Percentiles rank a stretch among this genome's conserved stretches.
Evolutionary conservation across 64 coral and sea anemone genomes (phyloP).

Genomic region (Actinia equina): DNA sequence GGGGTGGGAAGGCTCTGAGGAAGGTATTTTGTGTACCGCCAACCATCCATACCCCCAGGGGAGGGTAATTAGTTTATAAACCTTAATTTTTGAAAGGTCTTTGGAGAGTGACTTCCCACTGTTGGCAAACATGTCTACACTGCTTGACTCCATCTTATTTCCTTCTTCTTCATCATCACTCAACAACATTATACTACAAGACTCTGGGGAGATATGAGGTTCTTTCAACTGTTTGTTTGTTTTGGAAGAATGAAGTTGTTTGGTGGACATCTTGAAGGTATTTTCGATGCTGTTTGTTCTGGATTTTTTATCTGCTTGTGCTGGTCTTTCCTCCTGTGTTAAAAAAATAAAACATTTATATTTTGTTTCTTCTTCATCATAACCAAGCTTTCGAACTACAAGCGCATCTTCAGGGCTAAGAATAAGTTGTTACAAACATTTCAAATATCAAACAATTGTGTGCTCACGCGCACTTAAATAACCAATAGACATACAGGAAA

Average conservation of each 20-base stretch:
- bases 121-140: slow-evolving; percentile 22
- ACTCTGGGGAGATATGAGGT: not conserved
- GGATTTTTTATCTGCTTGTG: not conserved
- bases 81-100: not conserved
- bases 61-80: not conserved
- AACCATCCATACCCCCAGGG: too few species aligned
- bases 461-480: too few species aligned
- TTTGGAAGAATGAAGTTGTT: not conserved
- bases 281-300: not conserved
- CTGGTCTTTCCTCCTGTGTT: not conserved
- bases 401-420: too few species aligned
- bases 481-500: too few species aligned
- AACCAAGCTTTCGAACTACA: too few species aligned
- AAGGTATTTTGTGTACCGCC: too few species aligned
- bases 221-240: not conserved
- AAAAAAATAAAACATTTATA: not conserved
- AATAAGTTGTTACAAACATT: too few species aligned
- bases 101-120: not conserved
- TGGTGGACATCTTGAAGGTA: not conserved
- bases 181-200: slow-evolving; percentile 10
- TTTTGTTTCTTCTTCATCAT: too few species aligned
- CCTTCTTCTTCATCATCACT: slow-evolving; percentile 16
- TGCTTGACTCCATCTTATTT: not conserved
- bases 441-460: too few species aligned
- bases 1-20: too few species aligned